phyloP scores from a whole-genome alignment of 1,140 invertebrate genomes.

The Ceratina japonica region DNA sequence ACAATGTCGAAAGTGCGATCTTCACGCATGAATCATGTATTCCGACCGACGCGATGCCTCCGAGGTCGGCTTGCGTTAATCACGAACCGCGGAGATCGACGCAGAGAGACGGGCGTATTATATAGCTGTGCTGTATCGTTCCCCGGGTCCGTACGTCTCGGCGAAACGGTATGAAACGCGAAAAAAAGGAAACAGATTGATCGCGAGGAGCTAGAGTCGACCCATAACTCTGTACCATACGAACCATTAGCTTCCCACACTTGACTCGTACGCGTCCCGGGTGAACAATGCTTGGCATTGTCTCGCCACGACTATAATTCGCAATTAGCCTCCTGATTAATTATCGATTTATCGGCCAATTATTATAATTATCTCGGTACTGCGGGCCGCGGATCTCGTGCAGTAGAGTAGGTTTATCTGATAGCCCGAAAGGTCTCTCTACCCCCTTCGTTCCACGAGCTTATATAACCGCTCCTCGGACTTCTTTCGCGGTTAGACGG shows the following conservation, averaged over 20 bases:
- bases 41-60: conserved; percentile 39
- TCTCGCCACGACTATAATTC: conserved; percentile 72
- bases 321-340: conserved; percentile 77
- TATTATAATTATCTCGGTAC: conserved; percentile 70
- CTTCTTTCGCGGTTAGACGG: conserved; percentile 34
- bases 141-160: conserved; percentile 1
- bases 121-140: conserved; percentile 42
- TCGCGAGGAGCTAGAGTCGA: conserved; percentile 47
- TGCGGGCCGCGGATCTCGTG: conserved; percentile 54
- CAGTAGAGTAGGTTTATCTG: conserved; percentile 62
- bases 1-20: conserved; percentile 64
- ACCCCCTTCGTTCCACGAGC: conserved; percentile 23
- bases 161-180: not conserved
- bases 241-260: conserved; percentile 76
- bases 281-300: conserved; percentile 69
- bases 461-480: conserved; percentile 7
- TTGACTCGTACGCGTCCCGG: conserved; percentile 51
- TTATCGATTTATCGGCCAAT: conserved; percentile 77
- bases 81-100: conserved; percentile 52
- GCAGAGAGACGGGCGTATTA: conserved; percentile 40
- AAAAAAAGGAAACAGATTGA: conserved; percentile 28
- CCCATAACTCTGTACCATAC: conserved; percentile 71
- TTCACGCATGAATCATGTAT: conserved; percentile 62
- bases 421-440: conserved; percentile 63
- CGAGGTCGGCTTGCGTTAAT: conserved; percentile 61